Percentiles rank a stretch among this genome's conserved stretches.
phyloP scores from a whole-genome alignment of 1,140 invertebrate species.

The Papilio glaucus region DNA sequence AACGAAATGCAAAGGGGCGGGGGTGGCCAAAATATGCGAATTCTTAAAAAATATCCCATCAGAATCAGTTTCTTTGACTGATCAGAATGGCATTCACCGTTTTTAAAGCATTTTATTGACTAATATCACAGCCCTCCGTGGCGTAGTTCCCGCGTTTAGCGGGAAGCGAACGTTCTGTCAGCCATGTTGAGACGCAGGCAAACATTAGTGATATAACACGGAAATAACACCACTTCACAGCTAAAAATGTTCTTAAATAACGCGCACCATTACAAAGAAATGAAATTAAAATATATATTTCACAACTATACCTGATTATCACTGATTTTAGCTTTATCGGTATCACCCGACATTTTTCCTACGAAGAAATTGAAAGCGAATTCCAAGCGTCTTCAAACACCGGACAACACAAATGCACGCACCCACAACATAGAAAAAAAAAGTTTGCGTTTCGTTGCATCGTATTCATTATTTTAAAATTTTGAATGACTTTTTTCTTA shows the following conservation, averaged over 20 bases:
- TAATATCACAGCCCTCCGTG: slow-evolving; percentile 79
- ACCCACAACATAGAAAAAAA: slow-evolving; percentile 78
- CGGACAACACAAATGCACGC: slow-evolving; percentile 83
- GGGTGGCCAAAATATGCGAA: slow-evolving; percentile 80
- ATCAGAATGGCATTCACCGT: slow-evolving; percentile 76
- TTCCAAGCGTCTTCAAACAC: slow-evolving; percentile 84
- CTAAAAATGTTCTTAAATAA: slow-evolving; percentile 66
- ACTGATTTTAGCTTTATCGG: slow-evolving; percentile 84
- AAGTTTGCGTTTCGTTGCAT: slow-evolving; percentile 69
- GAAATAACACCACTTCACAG: slow-evolving; percentile 80
- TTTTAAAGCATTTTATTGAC: slow-evolving; percentile 73
- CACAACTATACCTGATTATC: slow-evolving; percentile 83
- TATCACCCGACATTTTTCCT: slow-evolving; percentile 84
- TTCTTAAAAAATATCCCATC: slow-evolving; percentile 75
- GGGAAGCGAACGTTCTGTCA: slow-evolving; percentile 83
- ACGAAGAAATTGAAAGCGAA: slow-evolving; percentile 83
- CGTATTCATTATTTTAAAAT: slow-evolving; percentile 26
- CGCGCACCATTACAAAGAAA: slow-evolving; percentile 74
- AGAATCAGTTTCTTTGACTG: slow-evolving; percentile 81
- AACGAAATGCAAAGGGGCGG: slow-evolving; percentile 82
- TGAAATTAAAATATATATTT: slow-evolving; percentile 73
- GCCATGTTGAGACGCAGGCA: slow-evolving; percentile 84
- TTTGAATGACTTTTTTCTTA: not conserved
- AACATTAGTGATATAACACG: slow-evolving; percentile 84
- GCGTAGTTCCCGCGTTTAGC: slow-evolving; percentile 84